Evolutionary conservation across 2,888 invertebrate species (phyloP).

Genomic region (Pandemis corylana): DNA sequence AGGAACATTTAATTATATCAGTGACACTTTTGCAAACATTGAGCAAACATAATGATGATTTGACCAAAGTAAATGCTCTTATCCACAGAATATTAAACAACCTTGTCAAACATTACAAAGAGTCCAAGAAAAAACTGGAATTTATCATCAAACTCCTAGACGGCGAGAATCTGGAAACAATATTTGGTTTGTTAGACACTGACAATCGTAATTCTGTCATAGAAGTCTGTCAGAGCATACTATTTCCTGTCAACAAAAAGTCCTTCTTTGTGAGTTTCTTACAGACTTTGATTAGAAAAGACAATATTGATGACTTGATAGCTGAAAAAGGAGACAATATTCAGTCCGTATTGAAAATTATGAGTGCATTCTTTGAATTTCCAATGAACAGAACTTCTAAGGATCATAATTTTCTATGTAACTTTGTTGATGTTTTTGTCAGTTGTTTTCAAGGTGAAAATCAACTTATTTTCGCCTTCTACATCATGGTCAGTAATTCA

Average conservation of each 20-base stretch:
- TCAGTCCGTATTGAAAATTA: conserved; percentile 75
- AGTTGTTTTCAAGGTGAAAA: conserved; percentile 69
- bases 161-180: conserved; percentile 68
- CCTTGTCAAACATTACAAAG: conserved; percentile 66
- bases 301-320: conserved; percentile 69
- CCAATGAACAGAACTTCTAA: conserved; percentile 61
- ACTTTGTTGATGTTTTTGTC: conserved; percentile 73
- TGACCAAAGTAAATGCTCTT: conserved; percentile 30
- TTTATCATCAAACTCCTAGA: conserved; percentile 69
- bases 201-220: conserved; percentile 59
- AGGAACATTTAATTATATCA: conserved; percentile 65
- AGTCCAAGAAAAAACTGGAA: conserved; percentile 74
- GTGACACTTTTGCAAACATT: conserved; percentile 65
- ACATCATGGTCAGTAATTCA: conserved; percentile 67
- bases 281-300: conserved; percentile 71
- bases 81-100: conserved; percentile 62
- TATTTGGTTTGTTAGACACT: conserved; percentile 68
- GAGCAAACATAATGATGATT: conserved; percentile 49
- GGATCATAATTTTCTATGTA: conserved; percentile 62
- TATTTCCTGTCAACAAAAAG: conserved; percentile 72
- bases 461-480: conserved; percentile 75
- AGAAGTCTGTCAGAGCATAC: conserved; percentile 63
- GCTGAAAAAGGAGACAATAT: conserved; percentile 77
- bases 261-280: conserved; percentile 68
- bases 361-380: conserved; percentile 72